Evolutionary conservation across 2,888 invertebrate species (phyloP).

Genomic region (Dicyrtomina minuta): DNA sequence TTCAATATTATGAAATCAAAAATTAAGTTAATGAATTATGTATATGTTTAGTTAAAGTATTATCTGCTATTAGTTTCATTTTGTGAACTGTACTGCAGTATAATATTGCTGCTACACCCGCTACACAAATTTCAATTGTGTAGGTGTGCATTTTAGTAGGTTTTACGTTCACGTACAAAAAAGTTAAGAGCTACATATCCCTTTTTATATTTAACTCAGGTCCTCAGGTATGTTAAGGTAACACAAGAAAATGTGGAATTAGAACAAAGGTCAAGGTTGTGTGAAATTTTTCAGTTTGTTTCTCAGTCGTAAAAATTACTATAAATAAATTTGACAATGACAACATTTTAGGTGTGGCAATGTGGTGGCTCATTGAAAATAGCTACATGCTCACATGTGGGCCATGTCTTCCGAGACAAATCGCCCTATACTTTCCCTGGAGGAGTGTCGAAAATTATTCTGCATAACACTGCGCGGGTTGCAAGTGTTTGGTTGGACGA

Average conservation of each 20-base stretch:
- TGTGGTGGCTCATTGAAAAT: conserved; percentile 60
- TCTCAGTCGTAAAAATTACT: background rate
- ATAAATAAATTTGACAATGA: background rate
- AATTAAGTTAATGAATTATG: too few species aligned
- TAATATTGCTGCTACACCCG: too few species aligned
- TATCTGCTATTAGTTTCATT: too few species aligned
- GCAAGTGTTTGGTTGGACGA: conserved; percentile 99
- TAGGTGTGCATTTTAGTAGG: conserved; percentile 63
- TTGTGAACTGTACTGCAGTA: too few species aligned
- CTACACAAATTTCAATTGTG: too few species aligned
- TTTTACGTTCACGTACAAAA: background rate
- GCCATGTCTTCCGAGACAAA: conserved; percentile 96
- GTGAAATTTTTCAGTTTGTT: conserved; percentile 62
- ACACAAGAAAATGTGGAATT: background rate
- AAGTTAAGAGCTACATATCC: background rate
- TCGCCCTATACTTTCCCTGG: conserved; percentile 99
- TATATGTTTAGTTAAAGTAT: too few species aligned
- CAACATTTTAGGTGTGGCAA: conserved; percentile 58
- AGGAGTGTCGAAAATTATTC: conserved; percentile 92
- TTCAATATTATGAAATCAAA: too few species aligned
- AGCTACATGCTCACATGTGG: conserved; percentile 71
- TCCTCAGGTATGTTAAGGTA: background rate
- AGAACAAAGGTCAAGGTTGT: conserved; percentile 56
- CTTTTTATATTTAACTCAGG: background rate
- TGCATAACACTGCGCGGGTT: conserved; percentile 96